Evolutionary conservation across 2,113 vertebrate species (phyloP), one percentile per base, ranked within the genome.

Genomic region (Chinchilla lanigera): DNA sequence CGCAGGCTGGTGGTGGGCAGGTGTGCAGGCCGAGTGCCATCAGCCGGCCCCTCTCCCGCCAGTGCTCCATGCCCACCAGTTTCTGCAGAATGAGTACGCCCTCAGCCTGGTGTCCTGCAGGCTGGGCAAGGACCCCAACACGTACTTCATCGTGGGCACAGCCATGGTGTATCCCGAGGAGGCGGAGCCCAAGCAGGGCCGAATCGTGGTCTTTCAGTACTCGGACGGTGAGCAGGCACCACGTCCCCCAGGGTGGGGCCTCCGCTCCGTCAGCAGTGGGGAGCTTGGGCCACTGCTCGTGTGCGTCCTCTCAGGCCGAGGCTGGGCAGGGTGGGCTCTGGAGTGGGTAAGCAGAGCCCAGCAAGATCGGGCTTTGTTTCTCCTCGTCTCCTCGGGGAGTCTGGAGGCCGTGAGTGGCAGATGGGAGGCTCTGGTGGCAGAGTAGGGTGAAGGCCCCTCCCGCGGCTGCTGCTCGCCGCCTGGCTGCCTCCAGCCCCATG

Each of bases 151-250:
- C 1, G 99, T 99, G 71, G 99, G 99, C 95, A 99, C 99, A 0
- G 99, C 99, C 94, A 99, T 99, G 99, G 99, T 99, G 17, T 99
- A 99, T 97, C 99, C 99, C 0, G 99, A 99, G 98, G 99, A 99
- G 98, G 99, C 99, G 0, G 99, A 99, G 97, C 99, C 99, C 95
- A 99, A 99, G 94, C 99, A 99, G 97, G 99, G 99, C 3, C 99
- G 99, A 30, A 99, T 99, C 12, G 99, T 99, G 0, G 99, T 99
- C 98, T 99, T 99, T 98, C 99, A 99, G 97, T 99, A 99, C 97
- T 99, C 99, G 0, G 99, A 99, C 1, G 99, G 99, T 99, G 93
- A 98, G 99, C 90, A 20, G 20, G 0, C 47, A 1, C 26, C 13
- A 3, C 0, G 26, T 28, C 3, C 44, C 69, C 56, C n/a, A 65